Base-by-base conservation (phyloP, 2,797 vertebrate species). In the Sebastes vulpes region DNA sequence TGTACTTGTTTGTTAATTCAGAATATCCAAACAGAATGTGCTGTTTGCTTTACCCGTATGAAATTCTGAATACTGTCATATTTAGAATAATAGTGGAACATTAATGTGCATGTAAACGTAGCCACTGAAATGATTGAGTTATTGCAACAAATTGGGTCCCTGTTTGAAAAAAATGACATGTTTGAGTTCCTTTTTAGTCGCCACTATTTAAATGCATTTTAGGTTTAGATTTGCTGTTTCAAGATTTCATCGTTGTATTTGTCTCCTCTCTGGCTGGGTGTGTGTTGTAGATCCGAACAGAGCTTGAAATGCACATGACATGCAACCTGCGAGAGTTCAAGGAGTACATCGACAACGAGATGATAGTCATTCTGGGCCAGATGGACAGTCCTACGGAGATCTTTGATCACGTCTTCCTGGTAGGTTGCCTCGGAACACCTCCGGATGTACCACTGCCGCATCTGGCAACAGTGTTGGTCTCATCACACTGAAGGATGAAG, bases 381-480 rank as follows among this genome's bases (percentile, higher is more conserved):
- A 99, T 99, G 98, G 98, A 99, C 95, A 99, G 98, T 89, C 98
- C 98, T 60, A 99, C 98, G 0, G 97, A 99, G 93, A 99, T 99
- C 93, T 99, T 99, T 83, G 98, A 99, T 69, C 98, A 99, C 0
- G 97, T 99, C 69, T 99, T 96, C 85, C 94, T 99, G 97, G 98
- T 99, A 89, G 93, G 95, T 88, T 35, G 28, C 63, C 23, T 72
- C 4, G 1, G 10, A 38, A n/a, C 12, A 20, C 32, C 18, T 52
- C 42, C 8, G 9, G 32, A 57, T 50, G 48, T 9, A 20, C 20
- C 5, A 6, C 1, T 50, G 8, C 59, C 61, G 20, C 21, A 21
- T 74, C 65, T 69, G n/a, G 9, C 29, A 54, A 25, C 5, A 28
- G 0, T n/a, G 6, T n/a, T 42, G n/a, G 32, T 64, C 21, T 69